Percentiles rank a stretch among this genome's conserved stretches.
Conservation (phyloP, 2,797 vertebrate genomes). For the Characodon lateralis region DNA sequence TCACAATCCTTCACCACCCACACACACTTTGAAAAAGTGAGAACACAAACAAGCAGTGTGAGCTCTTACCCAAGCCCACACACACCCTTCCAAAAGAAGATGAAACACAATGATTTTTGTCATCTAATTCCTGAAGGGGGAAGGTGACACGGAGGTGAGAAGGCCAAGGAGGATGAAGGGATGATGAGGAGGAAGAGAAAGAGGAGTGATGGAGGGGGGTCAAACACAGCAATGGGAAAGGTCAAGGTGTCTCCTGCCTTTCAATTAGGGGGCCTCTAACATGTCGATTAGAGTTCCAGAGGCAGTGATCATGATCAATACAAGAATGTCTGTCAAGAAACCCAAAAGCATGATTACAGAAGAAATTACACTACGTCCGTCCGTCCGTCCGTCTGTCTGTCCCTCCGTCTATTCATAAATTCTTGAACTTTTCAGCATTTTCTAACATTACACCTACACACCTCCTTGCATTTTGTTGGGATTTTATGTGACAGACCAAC, state of each 20-base stretch:
- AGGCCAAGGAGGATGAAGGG: constrained; percentile 37
- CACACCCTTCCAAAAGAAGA: constrained; percentile 32
- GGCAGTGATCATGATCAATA: constrained; percentile 62
- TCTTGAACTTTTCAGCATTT: too few species aligned
- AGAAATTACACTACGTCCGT: not conserved
- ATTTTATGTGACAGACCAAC: too few species aligned
- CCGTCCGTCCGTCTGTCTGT: too few species aligned
- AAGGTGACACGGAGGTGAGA: constrained; percentile 49
- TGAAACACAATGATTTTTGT: constrained; percentile 55
- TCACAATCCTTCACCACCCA: constrained; percentile 60
- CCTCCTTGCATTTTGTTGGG: too few species aligned
- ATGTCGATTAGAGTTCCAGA: constrained; percentile 53
- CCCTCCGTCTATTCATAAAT: too few species aligned
- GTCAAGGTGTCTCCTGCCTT: constrained; percentile 72
- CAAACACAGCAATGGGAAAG: constrained; percentile 68
- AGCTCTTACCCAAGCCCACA: not conserved
- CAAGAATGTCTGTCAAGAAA: constrained; percentile 39
- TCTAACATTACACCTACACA: too few species aligned
- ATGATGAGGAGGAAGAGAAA: constrained; percentile 39
- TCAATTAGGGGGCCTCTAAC: constrained; percentile 55
- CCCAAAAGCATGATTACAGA: constrained; percentile 35
- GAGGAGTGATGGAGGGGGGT: constrained; percentile 29
- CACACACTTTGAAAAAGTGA: constrained; percentile 37
- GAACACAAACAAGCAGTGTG: constrained; percentile 33
- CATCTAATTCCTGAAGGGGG: constrained; percentile 29